Percentiles rank a stretch among this genome's conserved stretches.
These are phyloP conservation scores for Busseola fusca DNA, from an alignment of 2,888 invertebrate species.

Conservation along the genomic window DNA sequence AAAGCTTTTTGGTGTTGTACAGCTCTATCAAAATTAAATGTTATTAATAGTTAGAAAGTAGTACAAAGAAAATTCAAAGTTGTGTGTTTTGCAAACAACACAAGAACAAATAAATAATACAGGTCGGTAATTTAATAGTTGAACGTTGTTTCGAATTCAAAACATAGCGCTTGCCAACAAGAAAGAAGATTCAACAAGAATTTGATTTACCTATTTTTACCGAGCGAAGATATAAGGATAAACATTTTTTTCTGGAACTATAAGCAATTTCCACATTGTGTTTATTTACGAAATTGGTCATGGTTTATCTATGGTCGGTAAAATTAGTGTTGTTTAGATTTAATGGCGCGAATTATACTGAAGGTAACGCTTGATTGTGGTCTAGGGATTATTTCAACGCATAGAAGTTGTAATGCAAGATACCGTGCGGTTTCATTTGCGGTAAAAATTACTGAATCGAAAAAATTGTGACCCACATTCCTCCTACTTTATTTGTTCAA, in stretches of 20 bases:
- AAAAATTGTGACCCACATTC: conserved; percentile 47
- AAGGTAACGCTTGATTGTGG: conserved; percentile 57
- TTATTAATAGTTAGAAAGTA: background rate
- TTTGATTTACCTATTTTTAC: conserved; percentile 3
- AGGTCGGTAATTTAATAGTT: background rate
- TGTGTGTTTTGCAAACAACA: background rate
- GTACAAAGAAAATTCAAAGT: conserved; percentile 6
- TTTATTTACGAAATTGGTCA: conserved; percentile 31
- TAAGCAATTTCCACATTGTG: conserved; percentile 21
- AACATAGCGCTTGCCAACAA: background rate
- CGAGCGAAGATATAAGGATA: conserved; percentile 23
- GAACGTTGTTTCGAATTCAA: background rate
- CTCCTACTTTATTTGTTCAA: conserved; percentile 26
- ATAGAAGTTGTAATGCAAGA: conserved; percentile 46
- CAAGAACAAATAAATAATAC: background rate
- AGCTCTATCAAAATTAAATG: background rate
- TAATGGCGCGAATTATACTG: conserved; percentile 48
- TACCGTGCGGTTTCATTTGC: conserved; percentile 44
- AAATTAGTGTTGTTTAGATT: conserved; percentile 27
- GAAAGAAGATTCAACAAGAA: background rate
- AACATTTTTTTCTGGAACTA: conserved; percentile 36
- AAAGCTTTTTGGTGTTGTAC: conserved; percentile 2
- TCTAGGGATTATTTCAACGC: conserved; percentile 44
- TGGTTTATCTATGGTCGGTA: conserved; percentile 33
- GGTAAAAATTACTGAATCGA: conserved; percentile 54